Conservation (phyloP, 2,797 vertebrate species). For the Lemur catta region DNA sequence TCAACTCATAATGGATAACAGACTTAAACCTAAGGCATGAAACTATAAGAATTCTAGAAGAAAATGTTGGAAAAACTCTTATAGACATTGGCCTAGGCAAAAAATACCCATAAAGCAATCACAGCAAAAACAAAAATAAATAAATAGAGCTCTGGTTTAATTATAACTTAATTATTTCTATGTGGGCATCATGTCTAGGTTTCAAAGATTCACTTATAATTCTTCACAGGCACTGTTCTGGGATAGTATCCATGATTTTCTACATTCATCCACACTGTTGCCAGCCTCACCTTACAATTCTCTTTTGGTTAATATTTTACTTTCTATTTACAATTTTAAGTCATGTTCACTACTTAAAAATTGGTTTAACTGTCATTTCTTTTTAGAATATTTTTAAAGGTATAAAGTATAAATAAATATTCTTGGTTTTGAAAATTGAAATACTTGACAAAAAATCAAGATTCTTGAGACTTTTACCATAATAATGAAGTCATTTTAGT, state of each 20-base stretch:
- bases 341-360: background rate
- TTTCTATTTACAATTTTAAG: background rate
- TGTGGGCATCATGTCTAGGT: background rate
- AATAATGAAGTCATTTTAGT: background rate
- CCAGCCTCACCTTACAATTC: background rate
- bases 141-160: no score
- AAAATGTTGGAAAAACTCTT: no score
- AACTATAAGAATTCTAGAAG: no score
- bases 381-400: background rate
- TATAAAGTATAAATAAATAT: background rate
- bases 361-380: background rate
- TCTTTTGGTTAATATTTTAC: background rate
- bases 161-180: background rate
- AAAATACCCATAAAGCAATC: no score
- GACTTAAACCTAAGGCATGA: no score
- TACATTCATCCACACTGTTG: background rate
- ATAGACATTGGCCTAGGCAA: no score
- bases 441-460: background rate
- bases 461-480: background rate
- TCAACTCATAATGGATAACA: no score
- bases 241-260: background rate
- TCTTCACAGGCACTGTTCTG: background rate
- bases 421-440: background rate
- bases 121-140: no score
- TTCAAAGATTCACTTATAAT: background rate